These are phyloP conservation scores for Hydrotaea cyrtoneurina DNA, from an alignment of 2,888 invertebrate genomes.

Conservation along the genomic window DNA sequence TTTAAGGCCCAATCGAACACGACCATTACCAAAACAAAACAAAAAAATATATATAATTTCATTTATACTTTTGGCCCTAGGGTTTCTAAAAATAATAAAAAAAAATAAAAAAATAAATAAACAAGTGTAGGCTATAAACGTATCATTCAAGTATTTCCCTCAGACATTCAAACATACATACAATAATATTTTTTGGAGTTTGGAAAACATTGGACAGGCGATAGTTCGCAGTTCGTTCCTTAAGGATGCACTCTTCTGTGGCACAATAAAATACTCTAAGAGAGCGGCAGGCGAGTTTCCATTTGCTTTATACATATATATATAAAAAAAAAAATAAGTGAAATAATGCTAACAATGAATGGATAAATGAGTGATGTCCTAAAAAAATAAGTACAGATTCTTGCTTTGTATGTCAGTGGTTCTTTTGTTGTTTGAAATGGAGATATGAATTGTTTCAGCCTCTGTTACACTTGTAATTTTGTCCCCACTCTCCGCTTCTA, in stretches of 20 bases:
- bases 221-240: too few species aligned
- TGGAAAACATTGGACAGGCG: background rate
- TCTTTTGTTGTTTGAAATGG: slow-evolving; percentile 6
- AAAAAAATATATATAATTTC: background rate
- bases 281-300: background rate
- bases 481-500: background rate
- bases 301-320: background rate
- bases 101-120: background rate
- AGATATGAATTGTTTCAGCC: slow-evolving; percentile 40
- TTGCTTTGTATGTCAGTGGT: slow-evolving; percentile 14
- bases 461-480: slow-evolving; percentile 49
- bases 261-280: background rate
- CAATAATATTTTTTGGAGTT: background rate
- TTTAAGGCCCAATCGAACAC: too few species aligned
- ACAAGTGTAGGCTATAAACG: background rate
- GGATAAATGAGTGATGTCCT: background rate
- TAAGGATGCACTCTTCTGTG: background rate
- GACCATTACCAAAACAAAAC: background rate
- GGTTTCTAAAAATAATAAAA: background rate
- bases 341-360: background rate
- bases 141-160: background rate
- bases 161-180: background rate
- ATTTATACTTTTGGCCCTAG: background rate
- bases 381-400: slow-evolving; percentile 12
- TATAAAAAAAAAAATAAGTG: background rate